A percentile compares a stretch with the other conserved stretches of the same genome.
These are phyloP conservation scores for Capromys pilorides DNA, from an alignment of 2,797 vertebrate genomes.

Conservation along the genomic window DNA sequence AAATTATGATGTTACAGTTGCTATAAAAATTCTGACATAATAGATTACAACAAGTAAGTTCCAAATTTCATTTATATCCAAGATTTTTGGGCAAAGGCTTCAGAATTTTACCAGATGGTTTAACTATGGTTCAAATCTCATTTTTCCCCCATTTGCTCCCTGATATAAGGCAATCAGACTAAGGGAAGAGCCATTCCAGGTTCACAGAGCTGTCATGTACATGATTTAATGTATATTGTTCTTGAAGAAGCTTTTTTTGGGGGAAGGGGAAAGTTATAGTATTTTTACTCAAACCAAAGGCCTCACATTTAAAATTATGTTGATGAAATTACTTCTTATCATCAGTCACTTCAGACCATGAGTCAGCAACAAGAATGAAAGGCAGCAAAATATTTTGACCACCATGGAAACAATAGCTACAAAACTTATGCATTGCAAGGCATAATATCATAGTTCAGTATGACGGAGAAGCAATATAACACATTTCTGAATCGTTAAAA, in stretches of 20 bases:
- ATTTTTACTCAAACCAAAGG: constrained; percentile 41
- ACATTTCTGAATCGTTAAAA: constrained; percentile 56
- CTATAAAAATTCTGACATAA: constrained; percentile 68
- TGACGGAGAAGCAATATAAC: constrained; percentile 14
- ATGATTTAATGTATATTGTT: background rate
- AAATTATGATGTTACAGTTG: constrained; percentile 58
- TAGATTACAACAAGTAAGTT: constrained; percentile 58
- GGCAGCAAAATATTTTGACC: background rate
- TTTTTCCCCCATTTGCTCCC: constrained; percentile 38
- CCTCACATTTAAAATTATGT: background rate
- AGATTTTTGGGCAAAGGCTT: constrained; percentile 38
- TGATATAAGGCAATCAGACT: constrained; percentile 47
- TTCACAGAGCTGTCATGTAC: background rate
- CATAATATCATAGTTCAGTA: constrained; percentile 21
- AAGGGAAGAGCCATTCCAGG: background rate
- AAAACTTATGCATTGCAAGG: background rate
- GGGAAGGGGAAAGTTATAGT: too few relatives aligned
- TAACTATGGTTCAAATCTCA: constrained; percentile 31
- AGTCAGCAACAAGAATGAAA: constrained; percentile 6
- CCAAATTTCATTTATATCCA: constrained; percentile 62
- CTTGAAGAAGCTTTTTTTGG: background rate
- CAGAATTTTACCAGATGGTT: constrained; percentile 57
- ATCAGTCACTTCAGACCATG: background rate
- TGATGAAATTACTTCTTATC: background rate
- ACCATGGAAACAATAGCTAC: background rate